These are phyloP conservation scores for Cassiopea xamachana DNA, from an alignment of 30 jellyfish, hydroid and myxozoan genomes.

Conservation along the genomic window DNA sequence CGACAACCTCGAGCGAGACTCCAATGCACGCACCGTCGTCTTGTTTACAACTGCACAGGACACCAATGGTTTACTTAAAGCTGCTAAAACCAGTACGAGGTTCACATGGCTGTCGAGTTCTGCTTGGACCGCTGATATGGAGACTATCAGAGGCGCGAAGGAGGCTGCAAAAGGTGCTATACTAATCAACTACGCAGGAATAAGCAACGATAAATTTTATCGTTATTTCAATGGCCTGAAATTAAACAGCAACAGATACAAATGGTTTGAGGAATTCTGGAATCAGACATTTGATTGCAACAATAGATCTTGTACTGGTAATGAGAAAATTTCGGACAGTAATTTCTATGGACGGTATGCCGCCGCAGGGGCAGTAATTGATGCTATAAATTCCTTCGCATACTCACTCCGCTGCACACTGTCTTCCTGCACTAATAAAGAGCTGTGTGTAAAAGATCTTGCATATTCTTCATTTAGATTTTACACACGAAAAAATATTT, in stretches of 20 bases:
- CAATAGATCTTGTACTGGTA: conserved; percentile 12
- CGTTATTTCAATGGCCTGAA: conserved; percentile 38
- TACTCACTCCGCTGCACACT: conserved; percentile 33
- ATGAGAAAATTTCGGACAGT: conserved; percentile 33
- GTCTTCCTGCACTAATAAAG: neutral
- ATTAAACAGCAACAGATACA: conserved; percentile 6
- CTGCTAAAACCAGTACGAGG: conserved; percentile 21
- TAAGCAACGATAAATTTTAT: conserved; percentile 8
- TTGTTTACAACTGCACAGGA: conserved; percentile 62
- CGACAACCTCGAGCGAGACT: conserved; percentile 4
- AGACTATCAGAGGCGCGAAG: conserved; percentile 18
- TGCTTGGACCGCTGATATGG: conserved; percentile 41
- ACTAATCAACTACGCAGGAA: conserved; percentile 20
- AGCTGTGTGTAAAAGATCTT: neutral
- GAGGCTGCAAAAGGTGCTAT: conserved; percentile 75
- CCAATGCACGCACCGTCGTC: conserved; percentile 39
- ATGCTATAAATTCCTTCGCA: conserved; percentile 38
- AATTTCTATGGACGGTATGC: conserved; percentile 34
- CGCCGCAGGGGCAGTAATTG: conserved; percentile 37
- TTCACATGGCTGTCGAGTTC: conserved; percentile 43
- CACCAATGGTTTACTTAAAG: conserved; percentile 51
- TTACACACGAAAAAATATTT: neutral
- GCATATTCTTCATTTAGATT: neutral
- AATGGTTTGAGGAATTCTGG: conserved; percentile 74
- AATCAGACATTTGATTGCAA: conserved; percentile 46